Conservation (phyloP, 2,797 vertebrate species). For the Rousettus madagascariensis region DNA sequence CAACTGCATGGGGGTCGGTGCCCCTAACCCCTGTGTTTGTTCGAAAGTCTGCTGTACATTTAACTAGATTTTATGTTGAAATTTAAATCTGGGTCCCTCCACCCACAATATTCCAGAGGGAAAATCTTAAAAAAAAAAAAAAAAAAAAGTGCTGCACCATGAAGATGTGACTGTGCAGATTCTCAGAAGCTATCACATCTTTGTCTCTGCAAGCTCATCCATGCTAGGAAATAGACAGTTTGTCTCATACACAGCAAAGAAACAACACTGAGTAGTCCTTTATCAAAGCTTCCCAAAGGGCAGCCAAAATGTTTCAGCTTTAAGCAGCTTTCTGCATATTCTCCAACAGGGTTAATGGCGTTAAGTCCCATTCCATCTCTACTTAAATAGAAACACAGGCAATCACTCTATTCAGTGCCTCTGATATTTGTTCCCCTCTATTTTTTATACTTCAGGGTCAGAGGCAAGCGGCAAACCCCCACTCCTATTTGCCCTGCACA, state of each 20-base stretch:
- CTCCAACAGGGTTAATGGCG: not conserved
- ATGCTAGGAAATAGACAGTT: not conserved
- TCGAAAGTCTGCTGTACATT: not conserved
- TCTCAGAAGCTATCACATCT: not conserved
- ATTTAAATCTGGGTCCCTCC: not conserved
- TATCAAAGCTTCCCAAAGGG: not conserved
- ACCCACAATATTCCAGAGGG: not conserved
- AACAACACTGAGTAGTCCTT: not conserved
- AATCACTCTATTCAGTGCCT: fast-evolving
- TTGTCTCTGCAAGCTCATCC: not conserved
- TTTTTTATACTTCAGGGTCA: not conserved
- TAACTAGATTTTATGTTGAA: not conserved
- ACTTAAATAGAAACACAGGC: not conserved
- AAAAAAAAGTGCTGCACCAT: not conserved
- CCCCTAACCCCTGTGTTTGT: not conserved
- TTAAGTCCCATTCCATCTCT: not conserved
- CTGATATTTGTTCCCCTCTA: not conserved
- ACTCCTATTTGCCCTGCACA: not conserved
- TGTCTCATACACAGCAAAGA: not conserved
- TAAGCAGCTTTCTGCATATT: not conserved
- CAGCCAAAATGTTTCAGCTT: not conserved
- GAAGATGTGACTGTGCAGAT: not conserved
- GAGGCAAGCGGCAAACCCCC: not conserved
- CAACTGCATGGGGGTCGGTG: not conserved
- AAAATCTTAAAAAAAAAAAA: not conserved